Percentiles rank a stretch among this genome's conserved stretches.
Evolutionary conservation across 37 sponge, comb jelly and placozoan genomes (phyloP).

Genomic region (Dysidea cf. avara): DNA sequence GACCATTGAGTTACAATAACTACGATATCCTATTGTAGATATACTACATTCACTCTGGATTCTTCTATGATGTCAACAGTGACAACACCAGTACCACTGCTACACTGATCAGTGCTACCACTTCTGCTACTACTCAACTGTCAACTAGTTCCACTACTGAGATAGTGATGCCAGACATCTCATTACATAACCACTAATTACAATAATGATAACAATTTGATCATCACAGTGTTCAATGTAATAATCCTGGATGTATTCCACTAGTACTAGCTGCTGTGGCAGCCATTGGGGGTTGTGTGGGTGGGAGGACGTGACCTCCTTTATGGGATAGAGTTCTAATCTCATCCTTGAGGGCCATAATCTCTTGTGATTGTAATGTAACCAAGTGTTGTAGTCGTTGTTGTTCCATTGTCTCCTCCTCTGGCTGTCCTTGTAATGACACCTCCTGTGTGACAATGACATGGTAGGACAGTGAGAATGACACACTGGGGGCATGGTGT

Average conservation of each 20-base stretch:
- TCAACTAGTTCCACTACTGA: no score
- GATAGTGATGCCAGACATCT: no score
- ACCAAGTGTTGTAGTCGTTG: constrained; percentile 65
- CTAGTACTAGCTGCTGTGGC: constrained; percentile 34
- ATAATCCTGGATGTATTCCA: background rate
- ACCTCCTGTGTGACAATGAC: no score
- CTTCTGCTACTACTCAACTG: no score
- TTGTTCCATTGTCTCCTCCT: constrained; percentile 63
- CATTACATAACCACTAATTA: background rate
- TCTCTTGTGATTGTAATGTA: constrained; percentile 71
- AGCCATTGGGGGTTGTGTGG: constrained; percentile 69
- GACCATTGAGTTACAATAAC: no score
- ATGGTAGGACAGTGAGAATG: no score
- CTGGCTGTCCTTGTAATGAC: constrained; percentile 10
- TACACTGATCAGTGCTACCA: no score
- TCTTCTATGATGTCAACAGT: no score
- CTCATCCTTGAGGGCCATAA: constrained; percentile 79
- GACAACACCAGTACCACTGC: no score
- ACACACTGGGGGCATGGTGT: no score
- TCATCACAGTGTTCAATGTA: background rate
- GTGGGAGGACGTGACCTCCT: constrained; percentile 90
- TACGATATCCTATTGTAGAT: no score
- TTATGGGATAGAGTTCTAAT: constrained; percentile 77
- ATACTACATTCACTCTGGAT: no score
- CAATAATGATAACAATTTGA: background rate